phyloP scores from a whole-genome alignment of 2,888 invertebrate genomes.

The Lasioglossum marginatum region DNA sequence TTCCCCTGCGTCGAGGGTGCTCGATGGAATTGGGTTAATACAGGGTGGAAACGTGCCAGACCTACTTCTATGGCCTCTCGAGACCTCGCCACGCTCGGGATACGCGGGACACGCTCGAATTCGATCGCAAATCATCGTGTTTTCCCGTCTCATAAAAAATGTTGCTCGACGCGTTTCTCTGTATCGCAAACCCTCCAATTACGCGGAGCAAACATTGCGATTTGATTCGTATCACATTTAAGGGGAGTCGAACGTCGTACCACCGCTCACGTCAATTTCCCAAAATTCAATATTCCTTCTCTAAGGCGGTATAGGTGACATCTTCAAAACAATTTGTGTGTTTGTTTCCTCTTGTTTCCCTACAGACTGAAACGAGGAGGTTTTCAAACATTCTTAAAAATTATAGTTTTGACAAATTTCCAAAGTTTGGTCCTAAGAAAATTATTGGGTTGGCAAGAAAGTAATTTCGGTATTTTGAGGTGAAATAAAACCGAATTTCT shows the following conservation, averaged over 20 bases:
- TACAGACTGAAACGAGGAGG: too few species aligned
- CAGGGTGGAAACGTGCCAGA: conserved; percentile 79
- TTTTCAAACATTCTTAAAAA: too few species aligned
- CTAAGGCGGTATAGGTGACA: too few species aligned
- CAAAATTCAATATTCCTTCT: too few species aligned
- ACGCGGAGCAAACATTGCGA: not conserved
- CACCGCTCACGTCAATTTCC: too few species aligned
- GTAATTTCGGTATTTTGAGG: too few species aligned
- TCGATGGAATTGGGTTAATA: conserved; percentile 79
- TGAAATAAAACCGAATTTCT: too few species aligned
- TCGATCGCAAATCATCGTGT: conserved; percentile 45
- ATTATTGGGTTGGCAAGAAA: too few species aligned
- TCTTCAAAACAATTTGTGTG: too few species aligned
- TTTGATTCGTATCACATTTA: not conserved
- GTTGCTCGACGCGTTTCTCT: not conserved
- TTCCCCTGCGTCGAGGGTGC: conserved; percentile 54
- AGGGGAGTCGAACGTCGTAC: not conserved
- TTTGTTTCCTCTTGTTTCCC: too few species aligned
- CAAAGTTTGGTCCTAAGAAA: too few species aligned
- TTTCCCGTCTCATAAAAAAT: conserved; percentile 32
- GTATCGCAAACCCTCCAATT: not conserved
- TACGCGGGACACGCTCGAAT: conserved; percentile 45
- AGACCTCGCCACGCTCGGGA: conserved; percentile 51
- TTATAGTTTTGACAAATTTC: too few species aligned
- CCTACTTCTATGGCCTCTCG: conserved; percentile 64